Conservation (phyloP, 2,888 invertebrate genomes). For the Microplitis manilae region DNA sequence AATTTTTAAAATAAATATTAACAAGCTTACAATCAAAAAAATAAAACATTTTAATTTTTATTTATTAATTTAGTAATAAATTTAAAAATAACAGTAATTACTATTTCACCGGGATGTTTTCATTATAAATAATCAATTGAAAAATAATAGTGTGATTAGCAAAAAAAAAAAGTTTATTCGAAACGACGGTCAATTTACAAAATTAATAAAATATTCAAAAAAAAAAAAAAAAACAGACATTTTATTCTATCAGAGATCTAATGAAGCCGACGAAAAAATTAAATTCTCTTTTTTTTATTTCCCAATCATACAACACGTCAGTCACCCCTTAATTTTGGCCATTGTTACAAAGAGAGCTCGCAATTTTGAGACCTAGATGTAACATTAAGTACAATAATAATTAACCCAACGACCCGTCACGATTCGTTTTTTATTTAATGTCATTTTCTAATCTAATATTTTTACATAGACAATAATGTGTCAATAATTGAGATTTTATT, state of each 20-base stretch:
- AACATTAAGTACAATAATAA: constrained; percentile 47
- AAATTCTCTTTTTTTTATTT: constrained; percentile 17
- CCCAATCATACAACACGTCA: constrained; percentile 12
- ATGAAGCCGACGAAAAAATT: constrained; percentile 30
- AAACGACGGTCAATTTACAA: constrained; percentile 30
- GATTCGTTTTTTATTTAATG: constrained; percentile 33
- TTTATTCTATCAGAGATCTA: constrained; percentile 33
- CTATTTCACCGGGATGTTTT: constrained; percentile 40
- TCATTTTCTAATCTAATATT: constrained; percentile 47
- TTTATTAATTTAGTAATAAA: constrained; percentile 40
- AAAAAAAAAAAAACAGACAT: constrained; percentile 26
- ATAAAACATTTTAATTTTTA: neutral
- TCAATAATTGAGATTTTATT: constrained; percentile 35
- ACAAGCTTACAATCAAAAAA: constrained; percentile 43
- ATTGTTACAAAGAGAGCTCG: constrained; percentile 19
- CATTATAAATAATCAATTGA: constrained; percentile 9
- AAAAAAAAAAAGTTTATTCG: constrained; percentile 12
- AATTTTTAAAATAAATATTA: constrained; percentile 42
- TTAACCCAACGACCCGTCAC: constrained; percentile 47
- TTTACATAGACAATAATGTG: constrained; percentile 63
- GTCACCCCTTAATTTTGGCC: constrained; percentile 16
- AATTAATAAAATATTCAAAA: constrained; percentile 25
- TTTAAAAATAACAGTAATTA: constrained; percentile 35
- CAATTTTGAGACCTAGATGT: neutral
- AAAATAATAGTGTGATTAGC: neutral